Percentiles rank a stretch among this genome's conserved stretches.
Conservation (phyloP, 1,140 invertebrate species). For the Formica selysi region DNA sequence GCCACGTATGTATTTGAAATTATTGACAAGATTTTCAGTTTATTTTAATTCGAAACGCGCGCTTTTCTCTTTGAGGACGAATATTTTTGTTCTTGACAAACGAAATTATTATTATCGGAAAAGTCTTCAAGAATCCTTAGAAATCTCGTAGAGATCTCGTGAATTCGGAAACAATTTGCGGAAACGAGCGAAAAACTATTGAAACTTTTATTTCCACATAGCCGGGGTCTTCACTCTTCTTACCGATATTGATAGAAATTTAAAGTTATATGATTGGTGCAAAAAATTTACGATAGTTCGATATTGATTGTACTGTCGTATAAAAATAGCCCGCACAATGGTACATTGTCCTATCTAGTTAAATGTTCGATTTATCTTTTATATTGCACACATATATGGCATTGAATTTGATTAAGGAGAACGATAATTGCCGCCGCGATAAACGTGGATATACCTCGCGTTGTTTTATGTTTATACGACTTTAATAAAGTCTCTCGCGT, state of each 20-base stretch:
- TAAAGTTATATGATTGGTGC: constrained; percentile 12
- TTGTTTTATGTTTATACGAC: constrained; percentile 43
- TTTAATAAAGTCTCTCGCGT: constrained; percentile 56
- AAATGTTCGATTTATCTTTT: constrained; percentile 29
- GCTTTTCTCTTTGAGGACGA: background rate
- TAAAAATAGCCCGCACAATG: background rate
- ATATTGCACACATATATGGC: background rate
- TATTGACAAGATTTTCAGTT: background rate
- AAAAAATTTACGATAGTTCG: background rate
- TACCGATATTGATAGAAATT: constrained; percentile 38
- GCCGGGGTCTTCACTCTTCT: background rate
- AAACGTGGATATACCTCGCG: background rate
- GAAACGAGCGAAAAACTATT: constrained; percentile 16
- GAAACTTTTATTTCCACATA: constrained; percentile 32
- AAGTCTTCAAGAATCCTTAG: constrained; percentile 11
- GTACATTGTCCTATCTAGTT: background rate
- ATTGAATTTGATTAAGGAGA: constrained; percentile 43
- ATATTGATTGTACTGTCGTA: constrained; percentile 34
- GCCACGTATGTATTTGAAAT: background rate
- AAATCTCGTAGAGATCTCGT: background rate
- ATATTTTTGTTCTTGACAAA: constrained; percentile 11
- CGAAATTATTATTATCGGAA: constrained; percentile 42
- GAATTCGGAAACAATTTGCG: constrained; percentile 53
- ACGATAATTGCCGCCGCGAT: constrained; percentile 34
- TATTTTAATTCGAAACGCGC: background rate